These are phyloP conservation scores for Pagetopsis macropterus DNA, from an alignment of 2,797 vertebrate genomes.

Conservation along the genomic window DNA sequence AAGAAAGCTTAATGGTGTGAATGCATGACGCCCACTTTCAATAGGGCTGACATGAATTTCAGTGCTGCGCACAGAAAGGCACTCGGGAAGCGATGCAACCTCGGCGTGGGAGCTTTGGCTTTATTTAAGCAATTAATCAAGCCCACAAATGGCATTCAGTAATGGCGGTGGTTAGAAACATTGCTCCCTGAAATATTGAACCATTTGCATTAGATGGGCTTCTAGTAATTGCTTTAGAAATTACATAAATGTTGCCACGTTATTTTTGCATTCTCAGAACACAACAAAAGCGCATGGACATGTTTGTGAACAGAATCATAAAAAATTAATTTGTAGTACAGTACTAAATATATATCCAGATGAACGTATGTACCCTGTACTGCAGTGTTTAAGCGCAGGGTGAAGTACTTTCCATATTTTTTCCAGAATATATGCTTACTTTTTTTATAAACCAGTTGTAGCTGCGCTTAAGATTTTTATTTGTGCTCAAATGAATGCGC, in stretches of 20 bases:
- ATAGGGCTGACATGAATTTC: neutral
- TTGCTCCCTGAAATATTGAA: constrained; percentile 58
- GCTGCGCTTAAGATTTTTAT: no score
- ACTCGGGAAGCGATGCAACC: constrained; percentile 27
- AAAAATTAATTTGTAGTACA: neutral
- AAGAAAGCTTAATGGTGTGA: constrained; percentile 12
- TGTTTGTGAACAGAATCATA: constrained; percentile 40
- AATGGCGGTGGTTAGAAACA: constrained; percentile 47
- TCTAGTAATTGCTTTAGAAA: constrained; percentile 53
- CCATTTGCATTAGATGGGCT: constrained; percentile 49
- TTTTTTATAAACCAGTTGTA: neutral
- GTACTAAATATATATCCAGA: no score
- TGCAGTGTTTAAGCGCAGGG: neutral
- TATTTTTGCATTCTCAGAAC: constrained; percentile 35
- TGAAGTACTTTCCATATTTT: neutral
- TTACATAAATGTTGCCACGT: constrained; percentile 26
- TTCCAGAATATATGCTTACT: neutral
- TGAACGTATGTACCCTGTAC: no score
- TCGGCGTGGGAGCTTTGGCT: constrained; percentile 20
- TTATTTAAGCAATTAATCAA: constrained; percentile 52
- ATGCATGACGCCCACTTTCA: constrained; percentile 19
- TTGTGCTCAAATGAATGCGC: no score
- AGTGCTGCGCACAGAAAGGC: constrained; percentile 5
- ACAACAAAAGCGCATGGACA: constrained; percentile 20
- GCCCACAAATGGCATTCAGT: constrained; percentile 54